Base-by-base conservation (phyloP, 2,888 invertebrate genomes). In the Cataglyphis livida region DNA sequence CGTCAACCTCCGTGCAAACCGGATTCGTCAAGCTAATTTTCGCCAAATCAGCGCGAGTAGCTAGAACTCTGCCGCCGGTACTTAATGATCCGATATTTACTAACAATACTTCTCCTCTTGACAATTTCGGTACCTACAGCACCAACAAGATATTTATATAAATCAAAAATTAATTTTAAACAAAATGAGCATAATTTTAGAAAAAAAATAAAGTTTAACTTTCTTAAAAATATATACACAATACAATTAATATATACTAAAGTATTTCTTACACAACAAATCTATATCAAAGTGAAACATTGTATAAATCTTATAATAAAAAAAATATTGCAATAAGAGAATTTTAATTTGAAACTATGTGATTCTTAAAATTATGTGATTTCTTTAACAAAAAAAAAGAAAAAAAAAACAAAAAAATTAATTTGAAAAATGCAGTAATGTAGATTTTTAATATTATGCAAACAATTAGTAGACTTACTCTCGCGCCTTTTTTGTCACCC, bases 71-170 rank as follows among this genome's bases (percentile, higher is more conserved):
- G 4, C 99, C 99, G 59, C 99, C 99, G 51, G 99, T 99, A 92
- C 99, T 99, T 90, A 99, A 95, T 0, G 99, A 99, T 32, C 99
- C 99, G 93, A 99, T 99, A 95, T 99, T 99, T 41, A 99, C 99
- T 95, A 99, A 96, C 86, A 99, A 95, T 76, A 98, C 98, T 96
- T 99, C 99, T 92, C 97, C 97, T 94, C 96, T 98, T 12, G 98
- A 96, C 87, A 99, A 95, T 94, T 99, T 99, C 94, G 98, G 98
- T 51, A 99, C 96, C 96, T 96, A 91, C 3, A 12, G 15, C 12
- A 7, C 44, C 87, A 85, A 61, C 15, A 44, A 9, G 44, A 51
- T 70, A 65, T 59, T 38, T 61, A 10, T 70, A 1, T 48, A 44
- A 62, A 54, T 21, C 44, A 65, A 57, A 38, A 28, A 44, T 68